Percentiles rank a stretch among this genome's conserved stretches.
phyloP scores from a whole-genome alignment of 2,888 invertebrate genomes.

The Zaprionus obscuricornis region DNA sequence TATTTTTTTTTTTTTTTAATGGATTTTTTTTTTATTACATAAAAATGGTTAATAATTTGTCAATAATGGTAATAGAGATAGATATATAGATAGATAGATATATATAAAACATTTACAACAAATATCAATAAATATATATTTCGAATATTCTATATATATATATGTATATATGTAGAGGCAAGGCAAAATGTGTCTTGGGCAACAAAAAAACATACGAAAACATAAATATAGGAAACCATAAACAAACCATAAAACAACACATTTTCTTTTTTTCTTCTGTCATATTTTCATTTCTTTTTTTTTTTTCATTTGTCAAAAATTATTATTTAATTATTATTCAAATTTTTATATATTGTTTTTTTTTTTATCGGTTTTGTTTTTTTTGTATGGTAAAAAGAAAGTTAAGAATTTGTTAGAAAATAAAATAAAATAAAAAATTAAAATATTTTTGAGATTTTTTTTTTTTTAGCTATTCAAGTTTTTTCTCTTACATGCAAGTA shows the following conservation, averaged over 20 bases:
- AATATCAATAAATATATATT: slow-evolving; percentile 56
- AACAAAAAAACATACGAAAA: slow-evolving; percentile 10
- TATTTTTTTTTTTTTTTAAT: slow-evolving; percentile 13
- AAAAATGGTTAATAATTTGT: slow-evolving; percentile 68
- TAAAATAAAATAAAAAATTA: slow-evolving; percentile 3
- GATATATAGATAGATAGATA: no score
- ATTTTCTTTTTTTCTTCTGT: slow-evolving; percentile 21
- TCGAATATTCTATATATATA: slow-evolving; percentile 33
- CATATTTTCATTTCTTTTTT: slow-evolving; percentile 20
- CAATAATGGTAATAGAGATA: slow-evolving; percentile 30
- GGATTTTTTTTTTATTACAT: slow-evolving; percentile 72
- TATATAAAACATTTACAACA: slow-evolving; percentile 69
- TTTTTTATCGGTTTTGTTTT: slow-evolving; percentile 3
- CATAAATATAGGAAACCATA: slow-evolving; percentile 16
- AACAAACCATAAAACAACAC: slow-evolving; percentile 48
- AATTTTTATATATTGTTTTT: neutral
- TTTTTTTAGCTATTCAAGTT: no score
- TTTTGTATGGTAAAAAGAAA: slow-evolving; percentile 45
- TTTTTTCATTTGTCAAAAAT: slow-evolving; percentile 1
- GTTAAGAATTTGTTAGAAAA: slow-evolving; percentile 26
- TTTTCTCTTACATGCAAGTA: slow-evolving; percentile 50
- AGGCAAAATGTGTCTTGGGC: slow-evolving; percentile 45
- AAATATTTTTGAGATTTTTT: no score
- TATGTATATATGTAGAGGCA: slow-evolving; percentile 42
- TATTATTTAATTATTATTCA: neutral